phyloP scores from a whole-genome alignment of 2,888 invertebrate species.

The Peribatodes rhomboidaria region DNA sequence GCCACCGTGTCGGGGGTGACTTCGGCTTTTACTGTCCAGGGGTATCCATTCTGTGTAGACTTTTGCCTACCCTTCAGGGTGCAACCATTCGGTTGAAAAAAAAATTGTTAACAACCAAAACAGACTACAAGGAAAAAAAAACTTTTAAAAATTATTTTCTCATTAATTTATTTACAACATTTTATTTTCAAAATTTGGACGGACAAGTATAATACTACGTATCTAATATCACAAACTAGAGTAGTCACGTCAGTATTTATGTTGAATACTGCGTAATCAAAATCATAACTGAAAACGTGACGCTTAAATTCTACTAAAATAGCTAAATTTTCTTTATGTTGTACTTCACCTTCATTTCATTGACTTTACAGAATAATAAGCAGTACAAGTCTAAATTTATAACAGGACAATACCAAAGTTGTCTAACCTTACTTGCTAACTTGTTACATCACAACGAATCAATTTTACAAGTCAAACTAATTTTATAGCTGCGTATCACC shows the following conservation, averaged over 20 bases:
- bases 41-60: too few relatives aligned
- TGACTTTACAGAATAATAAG: too few relatives aligned
- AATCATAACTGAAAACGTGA: neutral
- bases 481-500: constrained; percentile 39
- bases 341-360: too few relatives aligned
- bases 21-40: too few relatives aligned
- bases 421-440: neutral
- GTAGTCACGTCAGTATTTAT: neutral
- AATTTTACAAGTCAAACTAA: constrained; percentile 24
- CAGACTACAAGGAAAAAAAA: neutral
- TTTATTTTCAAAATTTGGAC: constrained; percentile 5
- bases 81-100: too few relatives aligned
- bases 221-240: constrained; percentile 19
- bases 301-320: neutral
- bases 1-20: too few relatives aligned
- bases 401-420: neutral
- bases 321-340: too few relatives aligned
- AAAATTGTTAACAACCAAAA: too few relatives aligned
- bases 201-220: neutral
- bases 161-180: constrained; percentile 11
- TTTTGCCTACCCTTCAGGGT: too few relatives aligned
- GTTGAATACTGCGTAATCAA: too few relatives aligned
- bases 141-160: neutral
- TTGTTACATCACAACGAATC: neutral
- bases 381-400: neutral